Conservation (phyloP, 2,113 vertebrate genomes). For the Hiodon alosoides region DNA sequence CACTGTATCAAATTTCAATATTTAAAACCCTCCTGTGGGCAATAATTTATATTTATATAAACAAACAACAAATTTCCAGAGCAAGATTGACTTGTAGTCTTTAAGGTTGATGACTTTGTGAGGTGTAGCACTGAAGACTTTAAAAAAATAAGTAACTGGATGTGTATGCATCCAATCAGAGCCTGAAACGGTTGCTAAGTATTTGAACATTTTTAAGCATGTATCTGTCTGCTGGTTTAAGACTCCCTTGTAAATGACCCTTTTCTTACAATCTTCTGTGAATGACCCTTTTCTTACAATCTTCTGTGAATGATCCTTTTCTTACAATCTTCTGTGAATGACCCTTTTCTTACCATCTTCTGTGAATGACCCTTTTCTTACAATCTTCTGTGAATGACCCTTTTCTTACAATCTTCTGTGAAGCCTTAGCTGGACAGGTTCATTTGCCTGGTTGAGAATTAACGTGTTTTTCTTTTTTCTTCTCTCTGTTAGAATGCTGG, state of each 20-base stretch:
- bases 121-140: background rate
- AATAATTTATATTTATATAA: slow-evolving; percentile 6
- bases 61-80: background rate
- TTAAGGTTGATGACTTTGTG: background rate
- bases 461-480: background rate
- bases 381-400: background rate
- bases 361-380: no score
- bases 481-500: no score
- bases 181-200: no score
- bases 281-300: background rate
- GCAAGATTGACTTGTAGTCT: background rate
- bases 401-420: background rate
- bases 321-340: background rate
- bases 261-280: background rate
- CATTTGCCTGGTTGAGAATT: background rate
- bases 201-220: no score
- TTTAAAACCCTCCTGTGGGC: background rate
- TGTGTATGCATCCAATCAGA: no score
- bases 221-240: no score
- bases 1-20: no score
- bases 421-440: background rate
- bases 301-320: background rate
- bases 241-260: no score
- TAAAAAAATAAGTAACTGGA: no score
- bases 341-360: background rate